Evolutionary conservation across 1,140 invertebrate species (phyloP).

Genomic region (Neodiprion lecontei): DNA sequence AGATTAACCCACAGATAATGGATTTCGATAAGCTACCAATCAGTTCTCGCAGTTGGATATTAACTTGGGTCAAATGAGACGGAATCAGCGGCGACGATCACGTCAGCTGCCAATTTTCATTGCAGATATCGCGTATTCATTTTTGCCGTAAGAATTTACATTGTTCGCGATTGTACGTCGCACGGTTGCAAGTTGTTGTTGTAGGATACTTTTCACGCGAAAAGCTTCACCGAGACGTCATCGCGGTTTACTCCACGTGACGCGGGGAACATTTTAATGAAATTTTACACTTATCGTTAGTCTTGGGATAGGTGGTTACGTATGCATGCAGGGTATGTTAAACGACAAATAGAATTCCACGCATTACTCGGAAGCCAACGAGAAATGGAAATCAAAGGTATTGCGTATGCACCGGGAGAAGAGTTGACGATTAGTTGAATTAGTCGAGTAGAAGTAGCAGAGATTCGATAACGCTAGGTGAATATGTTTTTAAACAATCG

Average conservation of each 20-base stretch:
- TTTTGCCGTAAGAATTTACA: neutral
- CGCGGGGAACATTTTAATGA: neutral
- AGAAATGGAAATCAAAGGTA: neutral
- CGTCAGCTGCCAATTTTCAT: neutral
- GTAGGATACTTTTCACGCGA: neutral
- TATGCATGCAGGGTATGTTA: too few species aligned
- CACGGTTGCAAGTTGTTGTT: neutral
- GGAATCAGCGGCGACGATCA: neutral
- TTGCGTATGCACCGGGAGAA: neutral
- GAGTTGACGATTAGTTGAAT: neutral
- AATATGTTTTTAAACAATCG: neutral
- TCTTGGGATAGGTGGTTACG: too few species aligned
- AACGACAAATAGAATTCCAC: neutral
- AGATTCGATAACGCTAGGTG: neutral
- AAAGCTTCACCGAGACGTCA: too few species aligned
- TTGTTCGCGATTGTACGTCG: neutral
- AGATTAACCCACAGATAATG: constrained; percentile 5
- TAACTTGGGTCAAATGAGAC: neutral
- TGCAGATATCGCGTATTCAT: neutral
- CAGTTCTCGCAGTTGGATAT: neutral
- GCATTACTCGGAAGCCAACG: too few species aligned
- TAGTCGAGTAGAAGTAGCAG: neutral
- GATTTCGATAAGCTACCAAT: constrained; percentile 7
- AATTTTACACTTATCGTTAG: too few species aligned
- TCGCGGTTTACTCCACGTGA: too few species aligned